A percentile compares a stretch with the other conserved stretches of the same genome.
phyloP scores from a whole-genome alignment of 2,888 invertebrate species.

The Pandemis corylana region DNA sequence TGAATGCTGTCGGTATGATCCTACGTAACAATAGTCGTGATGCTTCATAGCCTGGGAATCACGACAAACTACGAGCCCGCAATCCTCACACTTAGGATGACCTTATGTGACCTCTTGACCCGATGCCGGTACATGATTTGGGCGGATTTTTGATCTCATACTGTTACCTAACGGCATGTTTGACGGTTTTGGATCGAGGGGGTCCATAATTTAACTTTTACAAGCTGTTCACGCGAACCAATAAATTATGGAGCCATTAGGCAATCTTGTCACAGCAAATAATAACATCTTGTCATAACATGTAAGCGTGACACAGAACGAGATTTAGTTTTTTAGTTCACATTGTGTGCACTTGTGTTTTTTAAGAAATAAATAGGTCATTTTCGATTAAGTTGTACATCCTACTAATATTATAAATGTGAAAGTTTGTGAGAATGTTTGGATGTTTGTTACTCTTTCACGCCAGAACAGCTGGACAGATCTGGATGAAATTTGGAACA shows the following conservation, averaged over 20 bases:
- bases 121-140: background rate
- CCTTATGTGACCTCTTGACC: slow-evolving; percentile 4
- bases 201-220: background rate
- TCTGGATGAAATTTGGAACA: too few relatives aligned
- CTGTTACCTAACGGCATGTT: background rate
- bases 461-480: too few relatives aligned
- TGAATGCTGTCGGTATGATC: background rate
- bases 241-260: background rate
- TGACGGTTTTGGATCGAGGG: background rate
- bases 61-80: background rate
- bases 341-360: too few relatives aligned
- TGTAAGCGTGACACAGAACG: too few relatives aligned
- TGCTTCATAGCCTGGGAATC: background rate
- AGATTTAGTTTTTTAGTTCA: too few relatives aligned
- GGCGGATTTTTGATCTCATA: slow-evolving; percentile 1
- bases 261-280: background rate
- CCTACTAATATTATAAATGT: too few relatives aligned
- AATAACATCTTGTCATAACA: background rate
- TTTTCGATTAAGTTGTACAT: too few relatives aligned
- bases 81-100: background rate
- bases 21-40: slow-evolving; percentile 5
- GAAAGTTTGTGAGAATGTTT: too few relatives aligned
- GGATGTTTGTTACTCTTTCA: too few relatives aligned
- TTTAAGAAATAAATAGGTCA: too few relatives aligned
- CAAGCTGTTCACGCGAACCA: background rate